A percentile compares a stretch with the other conserved stretches of the same genome.
phyloP scores from a whole-genome alignment of 2,888 invertebrate genomes.

The Neoscelio sp. region DNA sequence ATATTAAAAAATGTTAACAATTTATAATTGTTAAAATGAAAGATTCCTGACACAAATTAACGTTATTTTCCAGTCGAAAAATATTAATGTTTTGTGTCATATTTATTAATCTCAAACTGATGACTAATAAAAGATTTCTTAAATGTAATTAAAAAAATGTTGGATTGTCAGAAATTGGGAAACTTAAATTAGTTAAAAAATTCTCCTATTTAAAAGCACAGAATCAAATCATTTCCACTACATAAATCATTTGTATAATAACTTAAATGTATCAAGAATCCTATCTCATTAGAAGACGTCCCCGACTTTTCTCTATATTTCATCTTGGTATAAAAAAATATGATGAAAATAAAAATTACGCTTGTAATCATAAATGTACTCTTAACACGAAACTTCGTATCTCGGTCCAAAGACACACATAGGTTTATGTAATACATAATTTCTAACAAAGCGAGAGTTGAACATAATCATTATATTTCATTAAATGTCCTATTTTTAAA shows the following conservation, averaged over 20 bases:
- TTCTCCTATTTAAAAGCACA: background rate
- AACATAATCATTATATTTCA: background rate
- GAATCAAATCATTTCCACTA: slow-evolving; percentile 18
- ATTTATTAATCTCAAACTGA: too few relatives aligned
- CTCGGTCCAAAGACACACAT: slow-evolving; percentile 4
- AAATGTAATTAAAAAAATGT: too few relatives aligned
- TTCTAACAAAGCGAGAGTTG: too few relatives aligned
- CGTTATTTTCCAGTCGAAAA: too few relatives aligned
- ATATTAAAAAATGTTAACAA: too few relatives aligned
- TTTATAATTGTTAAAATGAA: too few relatives aligned
- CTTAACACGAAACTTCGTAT: slow-evolving; percentile 6
- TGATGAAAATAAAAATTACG: slow-evolving; percentile 13
- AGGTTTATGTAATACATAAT: slow-evolving; percentile 11
- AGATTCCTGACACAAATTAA: too few relatives aligned
- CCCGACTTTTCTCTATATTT: background rate
- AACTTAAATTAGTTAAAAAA: too few relatives aligned
- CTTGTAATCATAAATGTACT: slow-evolving; percentile 7
- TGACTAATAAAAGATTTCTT: too few relatives aligned
- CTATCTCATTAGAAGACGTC: background rate
- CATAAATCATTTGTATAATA: slow-evolving; percentile 10
- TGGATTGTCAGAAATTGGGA: too few relatives aligned
- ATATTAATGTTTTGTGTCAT: too few relatives aligned
- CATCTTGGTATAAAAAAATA: slow-evolving; percentile 11
- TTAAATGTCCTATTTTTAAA: slow-evolving; percentile 7
- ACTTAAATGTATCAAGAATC: background rate